Percentiles rank a stretch among this genome's conserved stretches.
These are phyloP conservation scores for Narcine bancroftii DNA, from an alignment of 2,113 vertebrate genomes.

Conservation along the genomic window DNA sequence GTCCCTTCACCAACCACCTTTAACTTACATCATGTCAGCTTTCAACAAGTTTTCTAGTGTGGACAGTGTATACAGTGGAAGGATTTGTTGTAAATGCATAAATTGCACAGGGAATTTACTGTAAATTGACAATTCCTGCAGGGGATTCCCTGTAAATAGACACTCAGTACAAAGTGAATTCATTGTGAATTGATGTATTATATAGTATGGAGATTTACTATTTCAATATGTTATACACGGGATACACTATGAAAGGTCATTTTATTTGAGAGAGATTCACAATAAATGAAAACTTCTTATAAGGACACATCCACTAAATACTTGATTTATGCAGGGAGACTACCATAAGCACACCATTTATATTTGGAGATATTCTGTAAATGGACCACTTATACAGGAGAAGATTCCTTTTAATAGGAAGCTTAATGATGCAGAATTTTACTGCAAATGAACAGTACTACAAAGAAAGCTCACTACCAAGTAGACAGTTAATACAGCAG, in stretches of 20 bases:
- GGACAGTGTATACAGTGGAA: not conserved
- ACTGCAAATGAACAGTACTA: not conserved
- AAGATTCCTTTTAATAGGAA: not conserved
- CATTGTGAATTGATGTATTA: not conserved
- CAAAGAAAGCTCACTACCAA: not conserved
- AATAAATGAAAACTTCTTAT: not conserved
- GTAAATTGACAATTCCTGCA: constrained; percentile 8
- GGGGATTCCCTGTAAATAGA: not conserved
- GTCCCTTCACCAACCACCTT: not conserved
- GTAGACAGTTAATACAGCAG: not conserved
- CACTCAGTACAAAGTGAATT: constrained; percentile 7
- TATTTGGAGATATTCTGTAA: not conserved
- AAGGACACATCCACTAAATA: too few species aligned
- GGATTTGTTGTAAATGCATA: not conserved
- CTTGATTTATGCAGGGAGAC: not conserved
- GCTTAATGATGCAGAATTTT: not conserved
- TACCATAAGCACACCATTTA: constrained; percentile 1
- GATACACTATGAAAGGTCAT: too few species aligned
- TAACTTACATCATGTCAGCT: not conserved
- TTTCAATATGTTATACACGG: too few species aligned
- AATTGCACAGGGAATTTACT: not conserved
- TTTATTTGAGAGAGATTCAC: not conserved
- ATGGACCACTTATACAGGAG: not conserved
- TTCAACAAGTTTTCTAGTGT: not conserved
- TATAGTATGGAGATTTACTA: not conserved